phyloP scores from a whole-genome alignment of 2,113 vertebrate species.

The Anguilla rostrata region DNA sequence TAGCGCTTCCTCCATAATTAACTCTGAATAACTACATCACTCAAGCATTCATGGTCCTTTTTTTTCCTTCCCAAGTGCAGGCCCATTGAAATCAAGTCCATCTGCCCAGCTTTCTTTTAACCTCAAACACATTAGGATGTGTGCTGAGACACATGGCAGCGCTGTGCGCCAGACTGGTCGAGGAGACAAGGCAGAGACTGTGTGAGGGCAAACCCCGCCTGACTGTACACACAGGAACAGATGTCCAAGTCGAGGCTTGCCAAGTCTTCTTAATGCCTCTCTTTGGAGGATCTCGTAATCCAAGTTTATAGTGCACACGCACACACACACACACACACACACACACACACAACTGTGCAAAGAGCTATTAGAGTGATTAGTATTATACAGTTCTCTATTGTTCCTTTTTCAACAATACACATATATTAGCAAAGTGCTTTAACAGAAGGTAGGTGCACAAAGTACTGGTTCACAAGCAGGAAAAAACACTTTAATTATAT shows the following conservation, averaged over 20 bases:
- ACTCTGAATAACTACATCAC: background rate
- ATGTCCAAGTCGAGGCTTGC: conserved; percentile 55
- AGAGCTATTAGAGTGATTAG: conserved; percentile 5
- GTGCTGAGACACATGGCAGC: background rate
- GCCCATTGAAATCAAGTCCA: conserved; percentile 15
- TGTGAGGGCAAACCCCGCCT: conserved; percentile 55
- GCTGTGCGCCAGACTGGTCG: background rate
- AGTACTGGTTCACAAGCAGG: background rate
- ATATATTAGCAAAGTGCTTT: background rate
- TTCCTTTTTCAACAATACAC: background rate
- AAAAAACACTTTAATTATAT: background rate
- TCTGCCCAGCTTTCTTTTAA: conserved; percentile 9
- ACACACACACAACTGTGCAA: background rate
- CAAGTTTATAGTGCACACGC: background rate
- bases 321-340: conserved; percentile 21
- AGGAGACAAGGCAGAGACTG: conserved; percentile 18
- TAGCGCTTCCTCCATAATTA: background rate
- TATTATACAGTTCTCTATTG: background rate
- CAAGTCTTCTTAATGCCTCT: conserved; percentile 45
- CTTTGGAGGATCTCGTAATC: conserved; percentile 23
- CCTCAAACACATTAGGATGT: background rate
- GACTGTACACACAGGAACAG: conserved; percentile 57
- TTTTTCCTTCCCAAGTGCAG: background rate
- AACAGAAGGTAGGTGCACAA: background rate
- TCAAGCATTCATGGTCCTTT: background rate